Conservation (phyloP, 2,797 vertebrate species). For the Gambusia yucatana region DNA sequence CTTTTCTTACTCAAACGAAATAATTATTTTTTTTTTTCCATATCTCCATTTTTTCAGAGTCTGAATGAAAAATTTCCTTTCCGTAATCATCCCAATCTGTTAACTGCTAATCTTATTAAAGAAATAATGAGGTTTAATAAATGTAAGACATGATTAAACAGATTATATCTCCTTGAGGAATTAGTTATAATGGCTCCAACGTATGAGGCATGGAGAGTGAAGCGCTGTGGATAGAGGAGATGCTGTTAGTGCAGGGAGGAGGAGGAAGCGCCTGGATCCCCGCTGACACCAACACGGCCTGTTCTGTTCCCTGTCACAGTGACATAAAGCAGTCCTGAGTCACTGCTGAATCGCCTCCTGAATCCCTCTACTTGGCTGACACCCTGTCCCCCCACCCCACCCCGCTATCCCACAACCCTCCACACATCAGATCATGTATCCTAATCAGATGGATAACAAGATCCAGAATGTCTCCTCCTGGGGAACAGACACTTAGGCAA, state of each 20-base stretch:
- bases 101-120: constrained; percentile 44
- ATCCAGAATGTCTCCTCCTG: constrained; percentile 61
- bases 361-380: constrained; percentile 52
- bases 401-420: constrained; percentile 14
- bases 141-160: constrained; percentile 48
- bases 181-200: constrained; percentile 48
- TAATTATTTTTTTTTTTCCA: constrained; percentile 29
- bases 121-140: constrained; percentile 61
- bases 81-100: constrained; percentile 35
- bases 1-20: constrained; percentile 37
- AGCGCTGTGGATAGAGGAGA: constrained; percentile 35
- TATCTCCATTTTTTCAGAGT: constrained; percentile 43
- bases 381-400: constrained; percentile 14
- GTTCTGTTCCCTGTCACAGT: constrained; percentile 76
- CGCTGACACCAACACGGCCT: constrained; percentile 70
- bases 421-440: constrained; percentile 61
- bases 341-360: constrained; percentile 39
- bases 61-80: constrained; percentile 48
- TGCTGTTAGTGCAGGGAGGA: constrained; percentile 25
- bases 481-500: constrained; percentile 35
- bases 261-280: constrained; percentile 56
- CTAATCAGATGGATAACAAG: constrained; percentile 58
- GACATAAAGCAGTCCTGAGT: constrained; percentile 72
- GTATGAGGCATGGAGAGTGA: constrained; percentile 15
- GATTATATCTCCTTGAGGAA: constrained; percentile 48